Base-by-base conservation (phyloP, 2,888 invertebrate species). In the Andrena trimmerana region DNA sequence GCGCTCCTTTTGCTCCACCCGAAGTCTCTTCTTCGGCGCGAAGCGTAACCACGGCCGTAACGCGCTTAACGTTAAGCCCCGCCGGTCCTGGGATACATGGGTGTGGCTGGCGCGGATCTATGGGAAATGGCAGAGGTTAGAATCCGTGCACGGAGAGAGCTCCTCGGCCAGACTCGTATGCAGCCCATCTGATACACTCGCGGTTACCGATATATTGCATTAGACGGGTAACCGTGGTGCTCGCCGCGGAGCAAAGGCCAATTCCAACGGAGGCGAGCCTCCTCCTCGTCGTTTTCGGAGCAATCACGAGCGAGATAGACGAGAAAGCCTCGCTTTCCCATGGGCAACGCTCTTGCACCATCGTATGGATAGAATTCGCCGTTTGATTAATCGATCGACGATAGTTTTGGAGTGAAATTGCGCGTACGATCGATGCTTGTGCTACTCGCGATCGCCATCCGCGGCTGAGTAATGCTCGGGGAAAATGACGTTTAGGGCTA, bases 81-180 rank as follows among this genome's bases (percentile, higher is more conserved):
- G 65, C 52, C 36, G 65, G 62, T 62, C 65, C 42, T 16, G 42
- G 81, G 72, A 74, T 75, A 74, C 72, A 87, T 89, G 91, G 92
- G 92, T 92, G 92, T 92, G 92, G 92, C 88, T 70, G 76, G 85
- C 76, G 83, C 81, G 86, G 84, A 89, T 89, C 92, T 90, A 91
- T 92, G 91, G 91, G 92, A 92, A 92, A 92, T 92, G 91, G 91
- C 91, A 92, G 90, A 91, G 91, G 91, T 92, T 88, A 87, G 85
- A 85, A 89, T 78, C 68, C 78, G 71, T 84, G 69, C 57, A 78
- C 10, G 54, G 27, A 73, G 65, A 67, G 79, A 79, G 80, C 70
- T 80, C 79, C 79, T 24, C 73, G 69, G 77, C 36, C 24, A 42
- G 69, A 65, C 70, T 65, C 65, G 72, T 73, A 69, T 80, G 77